A percentile compares a stretch with the other conserved stretches of the same genome.
Conservation (phyloP, 2,888 invertebrate species). For the Mimachlamys varia region DNA sequence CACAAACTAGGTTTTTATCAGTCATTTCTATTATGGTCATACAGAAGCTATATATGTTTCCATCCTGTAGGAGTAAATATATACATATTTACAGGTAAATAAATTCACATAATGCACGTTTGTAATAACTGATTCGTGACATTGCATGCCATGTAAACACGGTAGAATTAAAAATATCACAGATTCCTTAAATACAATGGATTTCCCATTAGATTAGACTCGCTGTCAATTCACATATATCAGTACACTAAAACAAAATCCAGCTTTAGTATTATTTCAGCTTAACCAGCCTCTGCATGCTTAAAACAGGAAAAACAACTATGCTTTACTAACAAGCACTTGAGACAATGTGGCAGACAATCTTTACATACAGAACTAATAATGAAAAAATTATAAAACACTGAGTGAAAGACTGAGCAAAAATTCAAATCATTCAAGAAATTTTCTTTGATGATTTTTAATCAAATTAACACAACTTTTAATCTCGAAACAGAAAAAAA, state of each 20-base stretch:
- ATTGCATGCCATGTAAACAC: background rate
- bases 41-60: background rate
- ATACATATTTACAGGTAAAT: background rate
- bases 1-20: background rate
- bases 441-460: background rate
- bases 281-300: too few species aligned
- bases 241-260: too few species aligned
- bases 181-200: background rate
- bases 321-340: too few species aligned
- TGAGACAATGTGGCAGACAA: too few species aligned
- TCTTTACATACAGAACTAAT: background rate
- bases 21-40: background rate
- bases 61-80: background rate
- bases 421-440: background rate
- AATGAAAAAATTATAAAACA: background rate
- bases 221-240: background rate
- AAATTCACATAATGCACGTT: conserved; percentile 15
- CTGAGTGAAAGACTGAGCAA: conserved; percentile 24
- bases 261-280: too few species aligned
- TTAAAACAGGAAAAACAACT: too few species aligned
- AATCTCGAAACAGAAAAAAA: background rate
- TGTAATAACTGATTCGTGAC: background rate
- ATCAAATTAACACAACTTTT: background rate
- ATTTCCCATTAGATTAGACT: background rate
- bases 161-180: background rate